Conservation (phyloP, 2,113 vertebrate genomes). For the Nanger granti region DNA sequence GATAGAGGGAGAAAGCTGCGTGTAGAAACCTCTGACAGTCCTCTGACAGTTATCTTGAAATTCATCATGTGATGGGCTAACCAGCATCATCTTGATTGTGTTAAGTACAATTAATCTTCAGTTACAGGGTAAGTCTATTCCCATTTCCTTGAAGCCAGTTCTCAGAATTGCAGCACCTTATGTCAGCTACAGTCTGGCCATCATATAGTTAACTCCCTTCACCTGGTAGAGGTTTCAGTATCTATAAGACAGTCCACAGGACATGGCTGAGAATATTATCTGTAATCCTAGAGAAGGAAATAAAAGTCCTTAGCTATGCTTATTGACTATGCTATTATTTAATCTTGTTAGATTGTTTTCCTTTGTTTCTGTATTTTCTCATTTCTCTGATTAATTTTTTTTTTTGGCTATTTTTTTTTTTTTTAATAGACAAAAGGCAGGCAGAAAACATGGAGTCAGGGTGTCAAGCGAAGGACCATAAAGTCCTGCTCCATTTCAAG, state of each 20-base stretch:
- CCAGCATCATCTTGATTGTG: background rate
- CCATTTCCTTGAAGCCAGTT: background rate
- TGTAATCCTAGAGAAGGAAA: background rate
- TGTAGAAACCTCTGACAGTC: background rate
- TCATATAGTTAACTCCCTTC: background rate
- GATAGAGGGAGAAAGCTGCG: background rate
- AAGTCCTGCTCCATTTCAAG: background rate
- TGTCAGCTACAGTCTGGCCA: background rate
- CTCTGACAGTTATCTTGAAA: background rate
- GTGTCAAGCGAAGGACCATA: background rate
- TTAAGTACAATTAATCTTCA: background rate
- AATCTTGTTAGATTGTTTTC: background rate
- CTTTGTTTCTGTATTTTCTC: background rate
- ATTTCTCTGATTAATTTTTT: background rate
- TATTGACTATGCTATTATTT: background rate
- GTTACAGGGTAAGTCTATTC: background rate
- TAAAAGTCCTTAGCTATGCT: background rate
- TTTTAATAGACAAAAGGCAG: too few relatives aligned
- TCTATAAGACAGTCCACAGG: background rate
- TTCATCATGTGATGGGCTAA: background rate
- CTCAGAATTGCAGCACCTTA: background rate
- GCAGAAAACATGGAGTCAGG: background rate
- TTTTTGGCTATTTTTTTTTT: background rate
- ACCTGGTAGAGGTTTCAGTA: background rate
- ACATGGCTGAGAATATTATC: background rate